A percentile compares a stretch with the other conserved stretches of the same genome.
Conservation (phyloP, 2,113 vertebrate genomes). For the Sisor rabdophorus region DNA sequence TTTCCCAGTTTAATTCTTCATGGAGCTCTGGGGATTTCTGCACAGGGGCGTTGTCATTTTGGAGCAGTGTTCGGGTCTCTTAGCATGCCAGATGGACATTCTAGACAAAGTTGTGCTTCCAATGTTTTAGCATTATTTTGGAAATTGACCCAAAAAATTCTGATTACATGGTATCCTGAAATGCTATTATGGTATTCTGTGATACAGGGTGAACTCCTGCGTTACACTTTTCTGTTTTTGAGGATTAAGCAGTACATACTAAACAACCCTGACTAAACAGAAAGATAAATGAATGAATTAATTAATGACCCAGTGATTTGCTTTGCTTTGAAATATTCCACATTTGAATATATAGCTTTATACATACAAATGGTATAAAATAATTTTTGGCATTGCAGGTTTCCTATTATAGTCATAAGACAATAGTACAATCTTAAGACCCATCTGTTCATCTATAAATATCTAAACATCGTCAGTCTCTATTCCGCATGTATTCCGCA, state of each 20-base stretch:
- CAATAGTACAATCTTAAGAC: not conserved
- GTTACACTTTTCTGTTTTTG: not conserved
- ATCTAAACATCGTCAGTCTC: not conserved
- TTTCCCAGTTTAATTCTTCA: too few relatives aligned
- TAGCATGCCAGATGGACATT: too few relatives aligned
- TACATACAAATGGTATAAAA: too few relatives aligned
- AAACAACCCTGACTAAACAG: not conserved
- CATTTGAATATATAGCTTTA: not conserved
- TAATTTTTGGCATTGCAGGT: not conserved
- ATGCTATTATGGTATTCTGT: not conserved
- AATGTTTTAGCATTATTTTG: too few relatives aligned
- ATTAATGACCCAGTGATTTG: too few relatives aligned
- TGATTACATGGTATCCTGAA: not conserved
- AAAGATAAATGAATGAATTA: not conserved
- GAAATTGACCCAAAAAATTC: too few relatives aligned
- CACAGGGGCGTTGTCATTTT: too few relatives aligned
- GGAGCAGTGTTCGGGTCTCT: too few relatives aligned
- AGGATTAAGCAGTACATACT: not conserved
- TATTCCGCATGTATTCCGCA: not conserved
- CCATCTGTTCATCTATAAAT: conserved; percentile 6
- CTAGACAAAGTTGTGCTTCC: too few relatives aligned
- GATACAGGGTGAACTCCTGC: not conserved
- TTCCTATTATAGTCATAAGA: not conserved
- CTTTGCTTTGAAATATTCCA: not conserved
- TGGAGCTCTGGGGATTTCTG: too few relatives aligned